Percentiles rank a stretch among this genome's conserved stretches.
Evolutionary conservation across 2,888 invertebrate species (phyloP).

Genomic region (Acronicta leporina): DNA sequence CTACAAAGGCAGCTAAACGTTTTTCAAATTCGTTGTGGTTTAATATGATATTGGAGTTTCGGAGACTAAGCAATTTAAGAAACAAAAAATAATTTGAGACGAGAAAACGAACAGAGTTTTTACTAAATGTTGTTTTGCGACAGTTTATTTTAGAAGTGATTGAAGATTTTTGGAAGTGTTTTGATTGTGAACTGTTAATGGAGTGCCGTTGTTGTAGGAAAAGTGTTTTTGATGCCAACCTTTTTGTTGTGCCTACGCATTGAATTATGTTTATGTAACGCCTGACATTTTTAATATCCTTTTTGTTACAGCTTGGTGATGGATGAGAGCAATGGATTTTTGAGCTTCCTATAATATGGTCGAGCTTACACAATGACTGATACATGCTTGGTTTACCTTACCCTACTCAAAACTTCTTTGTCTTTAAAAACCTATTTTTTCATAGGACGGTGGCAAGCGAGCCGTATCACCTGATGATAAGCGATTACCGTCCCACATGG

Average conservation of each 20-base stretch:
- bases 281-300: too few relatives aligned
- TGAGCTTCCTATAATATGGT: too few relatives aligned
- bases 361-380: too few relatives aligned
- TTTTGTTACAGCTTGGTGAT: too few relatives aligned
- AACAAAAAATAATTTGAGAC: conserved; percentile 11
- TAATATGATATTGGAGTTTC: conserved; percentile 50
- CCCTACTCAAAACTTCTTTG: too few relatives aligned
- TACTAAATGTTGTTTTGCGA: neutral
- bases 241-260: neutral
- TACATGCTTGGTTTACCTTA: too few relatives aligned
- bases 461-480: too few relatives aligned
- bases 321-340: too few relatives aligned
- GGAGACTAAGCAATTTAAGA: conserved; percentile 18
- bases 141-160: neutral
- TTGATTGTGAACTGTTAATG: conserved; percentile 3
- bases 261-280: neutral
- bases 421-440: too few relatives aligned
- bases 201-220: neutral
- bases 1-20: conserved; percentile 23
- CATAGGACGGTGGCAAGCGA: too few relatives aligned
- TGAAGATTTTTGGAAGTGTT: conserved; percentile 1
- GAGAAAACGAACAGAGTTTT: neutral
- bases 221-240: neutral
- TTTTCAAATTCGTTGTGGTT: conserved; percentile 42
- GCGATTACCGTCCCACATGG: too few relatives aligned